These are phyloP conservation scores for Nymphalis urticae DNA, from an alignment of 2,888 invertebrate species.

Conservation along the genomic window DNA sequence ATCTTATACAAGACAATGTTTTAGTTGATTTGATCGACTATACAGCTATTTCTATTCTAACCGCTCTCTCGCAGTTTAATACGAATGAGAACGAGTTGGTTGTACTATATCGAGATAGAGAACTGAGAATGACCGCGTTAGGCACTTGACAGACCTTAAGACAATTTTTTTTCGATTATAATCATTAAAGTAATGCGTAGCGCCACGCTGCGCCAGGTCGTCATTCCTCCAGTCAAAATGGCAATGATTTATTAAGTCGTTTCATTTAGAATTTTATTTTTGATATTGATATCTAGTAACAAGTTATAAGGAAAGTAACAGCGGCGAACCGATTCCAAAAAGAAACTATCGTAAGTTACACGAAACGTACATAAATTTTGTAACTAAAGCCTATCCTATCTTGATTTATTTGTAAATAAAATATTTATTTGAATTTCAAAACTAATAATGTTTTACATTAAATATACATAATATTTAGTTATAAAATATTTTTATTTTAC, in stretches of 20 bases:
- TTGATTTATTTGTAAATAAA: slow-evolving; percentile 4
- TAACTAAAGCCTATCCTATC: not conserved
- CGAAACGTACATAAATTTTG: not conserved
- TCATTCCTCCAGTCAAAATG: not conserved
- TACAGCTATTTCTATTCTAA: slow-evolving; percentile 10
- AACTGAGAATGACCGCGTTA: slow-evolving; percentile 16
- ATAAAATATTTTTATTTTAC: not conserved
- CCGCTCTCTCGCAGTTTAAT: not conserved
- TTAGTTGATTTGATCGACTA: slow-evolving; percentile 14
- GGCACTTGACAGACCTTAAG: slow-evolving; percentile 24
- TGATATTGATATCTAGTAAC: not conserved
- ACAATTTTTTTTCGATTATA: not conserved
- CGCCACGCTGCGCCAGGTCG: not conserved
- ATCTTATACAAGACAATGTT: slow-evolving; percentile 14
- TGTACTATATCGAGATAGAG: slow-evolving; percentile 11
- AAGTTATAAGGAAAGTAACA: not conserved
- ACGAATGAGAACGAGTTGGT: not conserved
- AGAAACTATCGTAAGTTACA: not conserved
- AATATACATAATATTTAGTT: not conserved
- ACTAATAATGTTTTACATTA: not conserved
- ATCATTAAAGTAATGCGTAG: not conserved
- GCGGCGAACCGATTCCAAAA: not conserved
- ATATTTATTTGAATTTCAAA: not conserved
- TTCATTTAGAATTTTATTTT: not conserved
- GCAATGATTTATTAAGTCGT: not conserved